Conservation (phyloP, 2,113 vertebrate genomes). For the Melospiza melodia region DNA sequence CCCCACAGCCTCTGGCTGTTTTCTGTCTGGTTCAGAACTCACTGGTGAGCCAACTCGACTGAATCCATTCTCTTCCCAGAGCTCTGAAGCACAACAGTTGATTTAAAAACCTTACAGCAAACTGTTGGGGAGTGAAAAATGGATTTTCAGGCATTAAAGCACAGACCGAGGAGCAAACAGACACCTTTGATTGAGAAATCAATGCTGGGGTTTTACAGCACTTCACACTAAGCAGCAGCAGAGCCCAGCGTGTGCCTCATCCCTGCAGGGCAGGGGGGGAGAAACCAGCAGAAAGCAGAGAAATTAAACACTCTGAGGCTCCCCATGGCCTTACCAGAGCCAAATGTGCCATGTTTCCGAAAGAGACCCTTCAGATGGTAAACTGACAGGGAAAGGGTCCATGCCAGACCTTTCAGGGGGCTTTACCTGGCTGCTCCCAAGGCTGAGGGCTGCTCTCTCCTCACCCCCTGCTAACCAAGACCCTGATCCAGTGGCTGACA, state of each 20-base stretch:
- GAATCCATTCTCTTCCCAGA: not conserved
- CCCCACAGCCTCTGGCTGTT: not conserved
- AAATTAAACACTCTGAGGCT: not conserved
- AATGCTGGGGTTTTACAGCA: conserved; percentile 3
- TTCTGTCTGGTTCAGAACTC: not conserved
- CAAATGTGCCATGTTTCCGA: not conserved
- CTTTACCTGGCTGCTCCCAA: not conserved
- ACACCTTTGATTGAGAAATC: conserved; percentile 43
- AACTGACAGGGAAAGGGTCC: not conserved
- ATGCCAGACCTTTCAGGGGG: not conserved
- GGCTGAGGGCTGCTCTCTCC: not conserved
- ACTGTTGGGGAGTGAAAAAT: not conserved
- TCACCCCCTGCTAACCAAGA: too few relatives aligned
- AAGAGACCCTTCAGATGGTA: not conserved
- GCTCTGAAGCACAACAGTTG: not conserved
- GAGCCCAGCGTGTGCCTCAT: not conserved
- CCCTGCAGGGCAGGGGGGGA: not conserved
- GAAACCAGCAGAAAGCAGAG: not conserved
- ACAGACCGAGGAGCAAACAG: not conserved
- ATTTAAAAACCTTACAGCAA: conserved; percentile 4
- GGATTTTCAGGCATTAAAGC: conserved; percentile 24
- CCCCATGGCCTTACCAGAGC: not conserved
- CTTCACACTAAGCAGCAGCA: conserved; percentile 4
- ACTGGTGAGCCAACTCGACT: not conserved
- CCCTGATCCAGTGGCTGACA: not conserved